Evolutionary conservation across 2,888 invertebrate genomes (phyloP), one percentile per base, ranked within the genome.

Genomic region (Drosophila subsilvestris): DNA sequence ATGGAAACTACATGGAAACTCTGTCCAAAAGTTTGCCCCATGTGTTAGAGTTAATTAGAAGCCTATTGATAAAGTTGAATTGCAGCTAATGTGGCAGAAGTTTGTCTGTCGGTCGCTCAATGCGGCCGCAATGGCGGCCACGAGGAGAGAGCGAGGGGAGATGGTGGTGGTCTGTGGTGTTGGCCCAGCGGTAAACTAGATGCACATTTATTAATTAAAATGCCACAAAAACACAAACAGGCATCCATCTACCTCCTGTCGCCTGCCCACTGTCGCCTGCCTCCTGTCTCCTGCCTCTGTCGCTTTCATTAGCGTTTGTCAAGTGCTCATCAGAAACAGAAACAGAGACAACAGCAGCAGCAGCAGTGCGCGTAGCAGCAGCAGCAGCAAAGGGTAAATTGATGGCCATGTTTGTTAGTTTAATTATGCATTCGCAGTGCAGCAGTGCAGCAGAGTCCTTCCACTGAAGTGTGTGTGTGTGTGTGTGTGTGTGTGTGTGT

Each of bases 181-280:
- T 44, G 42, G 65, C 53, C 84, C 56, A 49, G 54, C 48, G 50
- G 45, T 56, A 49, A 72, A 59, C 48, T 47, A 47, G 56, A 75
- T 60, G 63, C 47, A 73, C 59, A 56, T 76, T 78, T 80, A 86
- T 88, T 84, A 84, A 84, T 84, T 84, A 88, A 84, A 82, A 78
- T 73, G 76, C 88, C 86, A 78, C 83, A 88, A 71, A 82, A 79
- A 70, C 67, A 55, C 58, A 70, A 61, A 78, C 70, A 63, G 29
- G 45, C 63, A 20, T 54, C 17, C 32, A 55, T 49, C 27, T 54
- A 44, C 14, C 20, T 22, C 18, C 65, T 3, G 22, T 22, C 22
- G 3, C 22, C 22, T n/a, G n/a, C n/a, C n/a, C n/a, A n/a, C n/a
- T n/a, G n/a, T n/a, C n/a, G n/a, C 18, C 65, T 3, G 22, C 4